Evolutionary conservation across 2,888 invertebrate species (phyloP).

Genomic region (Brachyopa scutellaris): DNA sequence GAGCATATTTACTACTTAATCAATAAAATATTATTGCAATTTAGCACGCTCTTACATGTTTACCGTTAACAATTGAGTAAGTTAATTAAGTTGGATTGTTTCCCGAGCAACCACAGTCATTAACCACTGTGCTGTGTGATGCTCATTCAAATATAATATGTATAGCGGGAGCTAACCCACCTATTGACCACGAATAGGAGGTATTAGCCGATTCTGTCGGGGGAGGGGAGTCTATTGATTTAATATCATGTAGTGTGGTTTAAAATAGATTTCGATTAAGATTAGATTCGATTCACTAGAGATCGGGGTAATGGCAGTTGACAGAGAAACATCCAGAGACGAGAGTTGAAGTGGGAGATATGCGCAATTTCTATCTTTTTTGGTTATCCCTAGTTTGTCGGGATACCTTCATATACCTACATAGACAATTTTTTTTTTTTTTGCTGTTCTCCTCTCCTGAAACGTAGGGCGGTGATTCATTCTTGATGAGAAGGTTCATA

Average conservation of each 20-base stretch:
- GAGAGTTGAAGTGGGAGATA: constrained; percentile 9
- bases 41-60: constrained; percentile 40
- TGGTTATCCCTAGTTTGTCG: neutral
- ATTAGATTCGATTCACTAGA: constrained; percentile 58
- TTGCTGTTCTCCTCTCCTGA: neutral
- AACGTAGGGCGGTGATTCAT: constrained; percentile 34
- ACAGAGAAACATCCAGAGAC: constrained; percentile 5
- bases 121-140: neutral
- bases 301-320: constrained; percentile 28
- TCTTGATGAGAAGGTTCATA: constrained; percentile 27
- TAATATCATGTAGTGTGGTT: constrained; percentile 57
- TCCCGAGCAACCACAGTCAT: neutral
- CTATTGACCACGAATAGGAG: constrained; percentile 23
- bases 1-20: constrained; percentile 44
- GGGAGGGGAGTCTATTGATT: constrained; percentile 50
- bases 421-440: constrained; percentile 7
- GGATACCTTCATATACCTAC: no score
- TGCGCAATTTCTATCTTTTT: constrained; percentile 11
- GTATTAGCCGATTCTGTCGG: neutral
- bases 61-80: constrained; percentile 28
- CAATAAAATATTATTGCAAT: constrained; percentile 64
- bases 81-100: constrained; percentile 54
- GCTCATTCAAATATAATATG: no score
- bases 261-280: constrained; percentile 70
- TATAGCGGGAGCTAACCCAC: no score